Evolutionary conservation across 2,888 invertebrate species (phyloP).

Genomic region (Drosophila ezoana): DNA sequence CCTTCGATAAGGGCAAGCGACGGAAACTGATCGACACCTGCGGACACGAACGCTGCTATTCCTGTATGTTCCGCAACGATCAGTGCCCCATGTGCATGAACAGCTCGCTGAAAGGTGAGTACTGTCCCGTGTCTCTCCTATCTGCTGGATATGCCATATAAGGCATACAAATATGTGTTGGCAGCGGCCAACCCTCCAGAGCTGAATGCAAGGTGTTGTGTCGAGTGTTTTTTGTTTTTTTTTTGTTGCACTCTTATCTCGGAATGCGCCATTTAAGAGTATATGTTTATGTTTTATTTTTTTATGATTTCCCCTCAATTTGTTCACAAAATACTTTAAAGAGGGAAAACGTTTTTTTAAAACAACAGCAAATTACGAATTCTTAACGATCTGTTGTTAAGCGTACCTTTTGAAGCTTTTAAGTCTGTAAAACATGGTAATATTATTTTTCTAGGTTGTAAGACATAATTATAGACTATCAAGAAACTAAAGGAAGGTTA

Average conservation of each 20-base stretch:
- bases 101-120: constrained; percentile 83
- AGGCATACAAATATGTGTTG: constrained; percentile 54
- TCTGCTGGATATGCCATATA: constrained; percentile 62
- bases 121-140: constrained; percentile 31
- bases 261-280: constrained; percentile 51
- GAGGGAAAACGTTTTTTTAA: constrained; percentile 11
- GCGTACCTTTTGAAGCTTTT: background rate
- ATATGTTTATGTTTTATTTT: constrained; percentile 3
- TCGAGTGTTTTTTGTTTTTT: constrained; percentile 43
- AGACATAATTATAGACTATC: too few relatives aligned
- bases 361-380: constrained; percentile 32
- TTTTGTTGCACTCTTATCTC: constrained; percentile 46
- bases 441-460: background rate
- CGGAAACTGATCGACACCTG: constrained; percentile 97
- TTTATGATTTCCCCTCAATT: constrained; percentile 38
- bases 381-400: background rate
- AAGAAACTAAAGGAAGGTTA: too few relatives aligned
- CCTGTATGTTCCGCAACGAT: constrained; percentile 96
- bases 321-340: constrained; percentile 34
- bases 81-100: constrained; percentile 93
- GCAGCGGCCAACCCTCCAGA: constrained; percentile 34
- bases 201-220: constrained; percentile 52
- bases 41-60: constrained; percentile 97
- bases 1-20: constrained; percentile 98
- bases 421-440: background rate